Base-by-base conservation (phyloP, 2,113 vertebrate genomes). In the Scomber scombrus region DNA sequence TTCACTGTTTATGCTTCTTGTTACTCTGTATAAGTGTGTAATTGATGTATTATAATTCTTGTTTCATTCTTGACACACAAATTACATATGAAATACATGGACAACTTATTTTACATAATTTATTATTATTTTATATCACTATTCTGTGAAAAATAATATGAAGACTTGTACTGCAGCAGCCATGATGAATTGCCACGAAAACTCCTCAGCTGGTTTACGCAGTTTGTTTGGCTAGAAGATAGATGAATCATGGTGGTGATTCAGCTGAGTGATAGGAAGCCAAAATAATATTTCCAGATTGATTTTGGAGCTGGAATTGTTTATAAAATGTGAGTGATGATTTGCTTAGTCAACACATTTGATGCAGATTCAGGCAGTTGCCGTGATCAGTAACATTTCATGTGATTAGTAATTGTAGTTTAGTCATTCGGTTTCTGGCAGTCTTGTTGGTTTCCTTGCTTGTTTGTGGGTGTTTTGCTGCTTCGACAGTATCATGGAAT, bases 401-500 rank as follows among this genome's bases (percentile, higher is more conserved):
- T 11, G 40, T 63, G 4, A 31, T 46, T n/a, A 47, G 16, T 45
- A 45, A 45, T 46, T 55, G 16, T 11, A 60, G 18, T 50, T 74
- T 51, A n/a, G 14, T 75, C 2, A 34, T 74, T 47, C 31, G 18
- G 12, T 71, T 40, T 66, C 57, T 69, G 50, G 21, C 40, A 21
- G 62, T 76, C 74, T 71, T 34, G 46, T 56, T 31, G 16, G 52
- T 29, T 29, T 12, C 3, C 56, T 50, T 50, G 21, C 34, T 72
- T 43, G 29, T 60, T 64, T 54, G 26, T 56, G 57, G 47, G 19
- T 56, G 34, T 49, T 75, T 66, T 29, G 29, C 51, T 49, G 47
- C 64, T 78, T 57, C 81, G 60, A 85, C 72, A 57, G 60, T 64
- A 34, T 81, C 70, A 51, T 55, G 8, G 19, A 73, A 75, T 75